Evolutionary conservation across 1,140 invertebrate species (phyloP), one percentile per base, ranked within the genome.

Genomic region (Ruditapes philippinarum): DNA sequence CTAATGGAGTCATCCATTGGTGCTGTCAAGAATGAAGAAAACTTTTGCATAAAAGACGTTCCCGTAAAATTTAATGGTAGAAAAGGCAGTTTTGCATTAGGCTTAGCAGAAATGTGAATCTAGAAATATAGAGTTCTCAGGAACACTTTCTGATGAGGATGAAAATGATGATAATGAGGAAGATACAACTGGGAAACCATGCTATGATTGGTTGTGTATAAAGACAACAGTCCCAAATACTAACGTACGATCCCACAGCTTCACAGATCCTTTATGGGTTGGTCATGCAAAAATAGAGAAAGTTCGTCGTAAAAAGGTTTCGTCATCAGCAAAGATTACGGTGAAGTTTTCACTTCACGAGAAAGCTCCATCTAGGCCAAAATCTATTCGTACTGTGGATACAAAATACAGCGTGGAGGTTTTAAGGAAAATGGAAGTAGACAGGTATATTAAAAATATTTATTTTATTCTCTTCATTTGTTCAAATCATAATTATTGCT

Each of bases 1-100:
- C 54, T 90, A 68, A 92, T 93, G 91, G 92, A 93, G 79, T 87
- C 92, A 17, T 90, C 91, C 1, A 62, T 31, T 12, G 38, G 28
- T 7, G 88, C 90, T 19, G 90, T 81, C 12, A 22, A 33, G 7
- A 83, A 76, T 19, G 79, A 79, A 33, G 91, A 90, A 57, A 49
- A 74, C 17, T 73, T 33, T 5, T 76, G 60, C 22, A 89, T 91
- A 31, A 92, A 82, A 25, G 83, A 89, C 36, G 28, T 73, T 31
- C 87, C 51, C 11, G 31, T 70, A n/a, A 70, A 60, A 42, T 81
- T 88, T 33, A 70, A n/a, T 45, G 62, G 60, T 1, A 28, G 38
- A 62, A 78, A 42, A 40, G 90, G 90, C 17, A 62, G 38, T 19
- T 90, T 91, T 54, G 62, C 14, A n/a, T 45, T 91, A 19, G 28